Conservation (phyloP, 2,888 invertebrate species). For the Barypeithes pellucidus region DNA sequence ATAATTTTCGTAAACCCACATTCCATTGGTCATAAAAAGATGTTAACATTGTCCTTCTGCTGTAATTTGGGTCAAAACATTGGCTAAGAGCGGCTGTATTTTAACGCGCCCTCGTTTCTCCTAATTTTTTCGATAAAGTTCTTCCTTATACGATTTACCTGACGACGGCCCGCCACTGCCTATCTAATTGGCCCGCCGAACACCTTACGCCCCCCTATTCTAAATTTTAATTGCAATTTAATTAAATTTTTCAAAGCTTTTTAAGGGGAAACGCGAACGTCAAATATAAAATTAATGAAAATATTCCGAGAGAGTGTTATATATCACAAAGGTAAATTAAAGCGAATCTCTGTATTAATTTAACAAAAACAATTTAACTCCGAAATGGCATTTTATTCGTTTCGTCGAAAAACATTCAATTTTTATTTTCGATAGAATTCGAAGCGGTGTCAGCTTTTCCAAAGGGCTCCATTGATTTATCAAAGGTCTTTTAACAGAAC, state of each 20-base stretch:
- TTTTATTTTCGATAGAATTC: slow-evolving; percentile 7
- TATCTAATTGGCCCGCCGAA: slow-evolving; percentile 34
- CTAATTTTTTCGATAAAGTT: too few species aligned
- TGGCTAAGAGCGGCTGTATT: too few species aligned
- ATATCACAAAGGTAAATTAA: slow-evolving; percentile 18
- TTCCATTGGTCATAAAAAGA: too few species aligned
- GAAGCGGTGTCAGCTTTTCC: slow-evolving; percentile 7
- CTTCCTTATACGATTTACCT: too few species aligned
- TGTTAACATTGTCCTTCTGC: too few species aligned
- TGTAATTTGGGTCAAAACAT: too few species aligned
- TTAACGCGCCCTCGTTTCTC: too few species aligned
- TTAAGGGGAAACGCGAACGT: slow-evolving; percentile 24
- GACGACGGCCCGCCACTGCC: too few species aligned
- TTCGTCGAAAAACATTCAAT: slow-evolving; percentile 12
- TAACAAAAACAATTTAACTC: slow-evolving; percentile 25
- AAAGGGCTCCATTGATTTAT: not conserved
- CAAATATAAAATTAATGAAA: slow-evolving; percentile 20
- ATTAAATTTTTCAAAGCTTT: slow-evolving; percentile 42
- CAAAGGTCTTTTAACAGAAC: not conserved
- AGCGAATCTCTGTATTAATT: slow-evolving; percentile 19
- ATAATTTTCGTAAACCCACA: too few species aligned
- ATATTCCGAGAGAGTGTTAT: slow-evolving; percentile 26
- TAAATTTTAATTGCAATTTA: slow-evolving; percentile 47
- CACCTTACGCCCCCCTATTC: slow-evolving; percentile 31
- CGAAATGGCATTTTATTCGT: slow-evolving; percentile 1